These are phyloP conservation scores for Ara ararauna DNA, from an alignment of 2,797 vertebrate species.

Conservation along the genomic window DNA sequence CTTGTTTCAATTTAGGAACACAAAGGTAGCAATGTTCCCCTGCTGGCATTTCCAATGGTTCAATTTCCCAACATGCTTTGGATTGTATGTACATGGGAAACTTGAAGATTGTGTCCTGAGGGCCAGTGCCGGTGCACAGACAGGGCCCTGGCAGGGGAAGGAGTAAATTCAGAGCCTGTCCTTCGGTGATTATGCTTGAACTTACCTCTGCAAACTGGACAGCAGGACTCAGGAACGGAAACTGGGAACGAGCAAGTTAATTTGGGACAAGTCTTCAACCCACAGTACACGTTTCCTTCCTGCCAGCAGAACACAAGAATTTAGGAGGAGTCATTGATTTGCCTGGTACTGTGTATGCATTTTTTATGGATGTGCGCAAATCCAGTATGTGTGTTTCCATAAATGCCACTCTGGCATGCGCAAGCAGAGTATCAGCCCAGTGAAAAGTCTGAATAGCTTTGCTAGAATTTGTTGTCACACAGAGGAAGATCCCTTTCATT, in stretches of 20 bases:
- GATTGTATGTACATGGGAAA: neutral
- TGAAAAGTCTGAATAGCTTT: neutral
- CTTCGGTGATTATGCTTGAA: neutral
- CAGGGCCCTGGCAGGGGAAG: neutral
- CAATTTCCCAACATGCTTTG: neutral
- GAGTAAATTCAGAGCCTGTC: neutral
- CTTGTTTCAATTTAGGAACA: neutral
- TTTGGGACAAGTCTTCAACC: constrained; percentile 92
- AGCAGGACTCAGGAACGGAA: constrained; percentile 90
- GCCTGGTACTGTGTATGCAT: neutral
- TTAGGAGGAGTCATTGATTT: neutral
- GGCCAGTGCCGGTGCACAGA: neutral
- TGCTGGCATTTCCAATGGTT: neutral
- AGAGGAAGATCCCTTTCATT: neutral
- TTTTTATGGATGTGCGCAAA: neutral
- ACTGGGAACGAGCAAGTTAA: constrained; percentile 87
- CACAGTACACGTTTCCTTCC: constrained; percentile 97
- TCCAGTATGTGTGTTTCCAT: neutral
- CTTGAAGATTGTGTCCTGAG: neutral
- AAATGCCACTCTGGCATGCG: neutral
- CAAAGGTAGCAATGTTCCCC: neutral
- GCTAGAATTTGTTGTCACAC: neutral
- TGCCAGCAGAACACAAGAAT: constrained; percentile 72
- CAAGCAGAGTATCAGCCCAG: neutral
- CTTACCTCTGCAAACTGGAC: constrained; percentile 92